Conservation (phyloP, 2,888 invertebrate species). For the Caenorhabditis parvicauda region DNA sequence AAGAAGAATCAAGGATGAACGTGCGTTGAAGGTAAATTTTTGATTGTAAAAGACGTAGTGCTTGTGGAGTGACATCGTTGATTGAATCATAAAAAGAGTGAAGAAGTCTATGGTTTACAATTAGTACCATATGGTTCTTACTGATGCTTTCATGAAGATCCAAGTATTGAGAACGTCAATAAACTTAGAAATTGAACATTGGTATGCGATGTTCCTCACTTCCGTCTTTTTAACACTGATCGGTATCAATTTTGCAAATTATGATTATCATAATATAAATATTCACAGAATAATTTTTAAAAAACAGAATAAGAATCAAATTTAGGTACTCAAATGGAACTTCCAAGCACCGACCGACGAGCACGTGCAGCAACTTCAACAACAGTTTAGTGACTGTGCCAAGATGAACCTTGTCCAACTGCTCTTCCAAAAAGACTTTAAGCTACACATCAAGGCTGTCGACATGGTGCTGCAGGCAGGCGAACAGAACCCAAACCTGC, state of each 20-base stretch:
- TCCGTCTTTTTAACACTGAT: background rate
- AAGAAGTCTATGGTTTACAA: no score
- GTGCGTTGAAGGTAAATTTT: slow-evolving; percentile 76
- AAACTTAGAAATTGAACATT: slow-evolving; percentile 5
- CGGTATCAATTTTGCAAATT: background rate
- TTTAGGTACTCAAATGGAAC: slow-evolving; percentile 60
- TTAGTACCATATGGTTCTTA: background rate
- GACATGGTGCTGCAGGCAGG: slow-evolving; percentile 78
- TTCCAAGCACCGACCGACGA: slow-evolving; percentile 78
- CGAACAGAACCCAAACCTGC: slow-evolving; percentile 69
- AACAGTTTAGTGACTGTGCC: slow-evolving; percentile 86
- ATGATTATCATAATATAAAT: no score
- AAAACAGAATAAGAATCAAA: no score
- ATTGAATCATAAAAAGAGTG: no score
- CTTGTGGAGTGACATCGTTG: no score
- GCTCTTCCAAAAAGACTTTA: slow-evolving; percentile 91
- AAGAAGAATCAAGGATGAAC: slow-evolving; percentile 89
- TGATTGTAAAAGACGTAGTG: background rate
- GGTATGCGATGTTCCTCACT: background rate
- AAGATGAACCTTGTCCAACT: slow-evolving; percentile 70
- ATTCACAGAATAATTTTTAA: slow-evolving; percentile 9
- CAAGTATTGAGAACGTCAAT: no score
- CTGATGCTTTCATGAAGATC: background rate
- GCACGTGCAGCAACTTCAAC: slow-evolving; percentile 85
- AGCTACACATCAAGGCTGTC: slow-evolving; percentile 90